Percentiles rank a stretch among this genome's conserved stretches.
These are phyloP conservation scores for Zosterops hypoxanthus DNA, from an alignment of 2,113 vertebrate species.

Conservation along the genomic window DNA sequence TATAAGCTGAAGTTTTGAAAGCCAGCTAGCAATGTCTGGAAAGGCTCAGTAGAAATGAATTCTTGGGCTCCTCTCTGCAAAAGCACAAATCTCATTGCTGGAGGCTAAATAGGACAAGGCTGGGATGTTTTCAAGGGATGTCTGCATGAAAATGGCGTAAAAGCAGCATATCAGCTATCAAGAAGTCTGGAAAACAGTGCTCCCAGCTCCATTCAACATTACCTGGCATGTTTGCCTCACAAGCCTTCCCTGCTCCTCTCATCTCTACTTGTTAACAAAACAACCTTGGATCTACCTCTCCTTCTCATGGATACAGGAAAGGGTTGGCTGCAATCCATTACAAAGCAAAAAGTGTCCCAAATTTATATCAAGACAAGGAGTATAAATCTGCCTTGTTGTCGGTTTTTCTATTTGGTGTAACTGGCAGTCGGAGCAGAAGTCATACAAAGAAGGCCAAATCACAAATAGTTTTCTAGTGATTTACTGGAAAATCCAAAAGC, in stretches of 20 bases:
- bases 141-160: background rate
- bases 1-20: slow-evolving; percentile 13
- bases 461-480: slow-evolving; percentile 38
- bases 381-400: slow-evolving; percentile 4
- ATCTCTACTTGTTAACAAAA: background rate
- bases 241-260: background rate
- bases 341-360: background rate
- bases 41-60: background rate
- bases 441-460: slow-evolving; percentile 10
- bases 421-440: background rate
- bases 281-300: background rate
- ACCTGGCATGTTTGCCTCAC: background rate
- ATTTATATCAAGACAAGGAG: background rate
- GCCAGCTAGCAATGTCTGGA: background rate
- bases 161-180: background rate
- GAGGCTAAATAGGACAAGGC: background rate
- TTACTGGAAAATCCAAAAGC: slow-evolving; percentile 14
- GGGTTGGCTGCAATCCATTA: background rate
- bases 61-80: background rate
- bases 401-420: slow-evolving; percentile 18
- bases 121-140: background rate
- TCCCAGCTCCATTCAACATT: background rate
- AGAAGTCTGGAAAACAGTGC: background rate
- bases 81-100: background rate
- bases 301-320: background rate